Evolutionary conservation across 2,888 invertebrate species (phyloP).

Genomic region (Cabera pusaria): DNA sequence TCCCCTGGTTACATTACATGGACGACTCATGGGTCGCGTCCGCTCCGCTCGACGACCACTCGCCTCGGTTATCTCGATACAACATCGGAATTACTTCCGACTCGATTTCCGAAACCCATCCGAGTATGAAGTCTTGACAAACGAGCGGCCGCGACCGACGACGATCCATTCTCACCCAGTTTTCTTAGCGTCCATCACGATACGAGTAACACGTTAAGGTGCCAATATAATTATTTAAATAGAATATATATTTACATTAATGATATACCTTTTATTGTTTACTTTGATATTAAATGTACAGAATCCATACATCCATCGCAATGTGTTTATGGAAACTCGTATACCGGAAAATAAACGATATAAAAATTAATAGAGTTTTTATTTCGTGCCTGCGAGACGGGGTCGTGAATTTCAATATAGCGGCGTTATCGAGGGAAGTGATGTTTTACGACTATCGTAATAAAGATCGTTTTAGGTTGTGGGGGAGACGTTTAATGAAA

Average conservation of each 20-base stretch:
- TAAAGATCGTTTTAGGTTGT: constrained; percentile 33
- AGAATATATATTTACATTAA: constrained; percentile 73
- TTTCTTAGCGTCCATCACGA: constrained; percentile 63
- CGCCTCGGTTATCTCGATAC: constrained; percentile 7
- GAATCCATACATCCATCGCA: constrained; percentile 70
- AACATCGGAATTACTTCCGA: constrained; percentile 26
- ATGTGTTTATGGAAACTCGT: constrained; percentile 74
- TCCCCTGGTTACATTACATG: constrained; percentile 37
- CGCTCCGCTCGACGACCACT: constrained; percentile 6
- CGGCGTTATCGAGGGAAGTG: constrained; percentile 10
- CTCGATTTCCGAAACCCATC: constrained; percentile 21
- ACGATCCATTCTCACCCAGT: constrained; percentile 23
- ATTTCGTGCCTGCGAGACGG: constrained; percentile 38
- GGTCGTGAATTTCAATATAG: constrained; percentile 35
- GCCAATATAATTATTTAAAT: constrained; percentile 67
- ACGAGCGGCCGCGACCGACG: constrained; percentile 13
- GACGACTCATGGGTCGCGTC: constrained; percentile 32
- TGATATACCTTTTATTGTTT: constrained; percentile 70
- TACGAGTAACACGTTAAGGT: constrained; percentile 62
- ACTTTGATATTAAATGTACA: constrained; percentile 78
- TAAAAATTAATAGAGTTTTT: constrained; percentile 49
- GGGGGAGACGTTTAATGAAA: constrained; percentile 47
- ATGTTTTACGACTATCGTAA: not conserved
- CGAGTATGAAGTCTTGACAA: constrained; percentile 1
- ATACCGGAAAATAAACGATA: constrained; percentile 73